These are phyloP conservation scores for Melolontha melolontha DNA, from an alignment of 2,888 invertebrate genomes.

Conservation along the genomic window DNA sequence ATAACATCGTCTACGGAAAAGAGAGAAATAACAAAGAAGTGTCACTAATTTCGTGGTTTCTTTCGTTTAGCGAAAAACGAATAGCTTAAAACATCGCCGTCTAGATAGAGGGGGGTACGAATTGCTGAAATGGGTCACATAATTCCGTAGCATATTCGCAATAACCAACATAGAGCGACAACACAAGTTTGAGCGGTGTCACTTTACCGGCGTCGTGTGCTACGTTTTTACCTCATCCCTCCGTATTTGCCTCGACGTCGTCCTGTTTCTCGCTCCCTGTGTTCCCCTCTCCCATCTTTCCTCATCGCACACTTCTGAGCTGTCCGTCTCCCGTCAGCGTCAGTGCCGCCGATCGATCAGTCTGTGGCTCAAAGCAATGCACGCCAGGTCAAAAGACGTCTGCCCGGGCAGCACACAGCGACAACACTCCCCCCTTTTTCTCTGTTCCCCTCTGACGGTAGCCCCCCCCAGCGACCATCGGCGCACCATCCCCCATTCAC, in stretches of 20 bases:
- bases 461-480: constrained; percentile 48
- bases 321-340: constrained; percentile 66
- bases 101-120: constrained; percentile 1
- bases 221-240: constrained; percentile 31
- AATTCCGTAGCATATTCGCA: constrained; percentile 41
- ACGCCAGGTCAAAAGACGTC: constrained; percentile 67
- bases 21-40: neutral
- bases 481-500: constrained; percentile 48
- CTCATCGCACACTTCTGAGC: constrained; percentile 57
- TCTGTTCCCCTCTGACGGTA: constrained; percentile 39
- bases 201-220: constrained; percentile 51
- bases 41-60: neutral
- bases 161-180: constrained; percentile 42
- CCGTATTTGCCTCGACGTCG: constrained; percentile 43
- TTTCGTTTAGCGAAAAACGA: neutral
- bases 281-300: constrained; percentile 40
- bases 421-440: constrained; percentile 54
- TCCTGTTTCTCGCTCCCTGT: constrained; percentile 48
- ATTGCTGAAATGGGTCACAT: constrained; percentile 37
- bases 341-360: constrained; percentile 64
- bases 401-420: constrained; percentile 66
- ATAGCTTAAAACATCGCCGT: constrained; percentile 7
- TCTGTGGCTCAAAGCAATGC: constrained; percentile 67
- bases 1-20: no score
- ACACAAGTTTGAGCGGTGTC: constrained; percentile 52